Base-by-base conservation (phyloP, 1,140 invertebrate species). In the Hermetia illucens region DNA sequence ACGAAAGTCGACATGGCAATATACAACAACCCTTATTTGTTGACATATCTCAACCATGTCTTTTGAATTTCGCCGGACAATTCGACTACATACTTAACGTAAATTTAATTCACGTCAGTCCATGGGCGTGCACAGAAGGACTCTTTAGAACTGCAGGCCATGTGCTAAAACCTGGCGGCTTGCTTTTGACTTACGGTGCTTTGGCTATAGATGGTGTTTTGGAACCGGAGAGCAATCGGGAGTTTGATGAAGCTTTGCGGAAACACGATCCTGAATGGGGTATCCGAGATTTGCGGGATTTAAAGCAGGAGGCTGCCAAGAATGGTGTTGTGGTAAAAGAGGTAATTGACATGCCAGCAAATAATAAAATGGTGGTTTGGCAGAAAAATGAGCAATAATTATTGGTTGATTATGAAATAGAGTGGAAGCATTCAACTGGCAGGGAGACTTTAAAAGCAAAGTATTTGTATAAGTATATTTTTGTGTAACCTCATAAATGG, bases 71-170 rank as follows among this genome's bases (percentile, higher is more conserved):
- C n/a, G n/a, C n/a, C n/a, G 21, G 30, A 3, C 38, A 4, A 12
- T 69, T 76, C 40, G 82, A 91, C 58, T 77, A 82, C 40, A 72
- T 91, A 36, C 70, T 84, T 29, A 84, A 79, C 61, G 71, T 79
- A 12, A 92, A 92, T 51, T 83, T 92, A 78, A 79, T 91, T 24
- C 87, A 92, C 50, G 82, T 92, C 31, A 71, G 69, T 27, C 76
- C 79, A 2, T 70, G 58, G 58, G 48, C 58, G 15, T 86, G 83
- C 48, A 72, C 82, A 0, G 53, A 74, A 44, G 78, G 82, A 1
- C 65, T 90, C 13, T 89, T 90, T 62, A 52, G 63, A 41, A 74
- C 76, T 55, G 72, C 75, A 22, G 72, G 72, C 1, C 55, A 65
- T 35, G 61, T 84, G 18, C 63, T 91, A 2, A 83, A 79, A 50